Percentiles rank a stretch among this genome's conserved stretches.
Conservation (phyloP, 2,113 vertebrate species). For the Mugil cephalus region DNA sequence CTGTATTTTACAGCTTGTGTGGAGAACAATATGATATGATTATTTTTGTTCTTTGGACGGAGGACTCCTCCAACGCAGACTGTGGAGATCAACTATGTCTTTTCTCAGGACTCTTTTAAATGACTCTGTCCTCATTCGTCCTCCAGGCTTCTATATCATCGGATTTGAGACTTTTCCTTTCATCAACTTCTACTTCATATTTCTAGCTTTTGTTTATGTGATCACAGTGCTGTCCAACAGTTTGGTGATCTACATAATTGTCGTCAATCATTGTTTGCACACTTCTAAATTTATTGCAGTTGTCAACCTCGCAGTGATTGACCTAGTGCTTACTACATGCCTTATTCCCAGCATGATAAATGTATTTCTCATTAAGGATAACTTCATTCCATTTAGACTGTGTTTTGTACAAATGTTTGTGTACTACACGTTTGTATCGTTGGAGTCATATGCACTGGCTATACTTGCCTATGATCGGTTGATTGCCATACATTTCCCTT, state of each 20-base stretch:
- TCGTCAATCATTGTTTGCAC: slow-evolving; percentile 49
- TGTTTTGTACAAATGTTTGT: slow-evolving; percentile 64
- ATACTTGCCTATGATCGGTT: slow-evolving; percentile 68
- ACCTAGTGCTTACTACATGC: slow-evolving; percentile 54
- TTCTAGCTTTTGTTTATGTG: slow-evolving; percentile 58
- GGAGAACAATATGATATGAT: not conserved
- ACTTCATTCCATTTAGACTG: slow-evolving; percentile 58
- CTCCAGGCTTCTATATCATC: slow-evolving; percentile 65
- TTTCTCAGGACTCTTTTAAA: slow-evolving; percentile 1
- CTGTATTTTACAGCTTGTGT: not conserved
- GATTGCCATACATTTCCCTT: slow-evolving; percentile 69
- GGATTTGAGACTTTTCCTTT: slow-evolving; percentile 44
- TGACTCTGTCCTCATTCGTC: slow-evolving; percentile 49
- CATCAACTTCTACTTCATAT: slow-evolving; percentile 53
- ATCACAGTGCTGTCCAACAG: slow-evolving; percentile 55
- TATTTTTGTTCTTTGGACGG: not conserved
- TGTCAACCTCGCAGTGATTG: slow-evolving; percentile 57
- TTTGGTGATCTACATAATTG: slow-evolving; percentile 52
- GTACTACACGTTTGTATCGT: slow-evolving; percentile 29
- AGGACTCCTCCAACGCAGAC: not conserved
- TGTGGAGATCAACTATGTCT: slow-evolving; percentile 36
- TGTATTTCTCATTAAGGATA: slow-evolving; percentile 53
- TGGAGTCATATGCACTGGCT: slow-evolving; percentile 55
- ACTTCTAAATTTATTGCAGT: slow-evolving; percentile 68
- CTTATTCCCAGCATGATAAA: slow-evolving; percentile 69